phyloP scores from a whole-genome alignment of 2,888 invertebrate genomes.

The Boloria selene region DNA sequence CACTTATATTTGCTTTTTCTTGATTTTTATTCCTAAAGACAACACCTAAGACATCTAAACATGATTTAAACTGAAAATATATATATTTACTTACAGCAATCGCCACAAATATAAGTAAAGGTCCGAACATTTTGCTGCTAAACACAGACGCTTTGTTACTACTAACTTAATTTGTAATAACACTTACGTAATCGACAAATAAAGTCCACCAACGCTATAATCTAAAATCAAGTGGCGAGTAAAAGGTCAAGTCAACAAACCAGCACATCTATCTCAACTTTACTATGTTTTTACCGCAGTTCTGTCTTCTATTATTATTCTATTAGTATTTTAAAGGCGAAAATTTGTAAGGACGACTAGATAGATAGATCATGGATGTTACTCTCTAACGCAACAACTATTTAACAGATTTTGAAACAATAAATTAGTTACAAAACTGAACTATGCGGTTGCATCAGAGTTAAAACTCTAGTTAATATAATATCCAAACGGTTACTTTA shows the following conservation, averaged over 20 bases:
- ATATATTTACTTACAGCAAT: too few relatives aligned
- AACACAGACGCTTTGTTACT: neutral
- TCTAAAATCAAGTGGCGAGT: neutral
- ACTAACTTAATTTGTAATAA: neutral
- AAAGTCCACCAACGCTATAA: slow-evolving; percentile 1
- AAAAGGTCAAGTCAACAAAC: slow-evolving; percentile 7
- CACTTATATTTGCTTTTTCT: too few relatives aligned
- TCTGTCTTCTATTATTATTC: too few relatives aligned
- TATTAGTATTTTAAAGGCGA: neutral
- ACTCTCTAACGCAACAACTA: neutral
- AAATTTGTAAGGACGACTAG: neutral
- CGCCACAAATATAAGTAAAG: slow-evolving; percentile 7
- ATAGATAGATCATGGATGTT: neutral
- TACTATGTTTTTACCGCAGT: too few relatives aligned
- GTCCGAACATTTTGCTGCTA: neutral
- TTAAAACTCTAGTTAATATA: too few relatives aligned
- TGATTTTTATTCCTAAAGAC: too few relatives aligned
- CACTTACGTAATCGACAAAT: slow-evolving; percentile 2
- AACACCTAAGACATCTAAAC: too few relatives aligned
- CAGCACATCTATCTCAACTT: too few relatives aligned
- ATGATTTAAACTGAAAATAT: too few relatives aligned
- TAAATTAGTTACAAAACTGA: too few relatives aligned
- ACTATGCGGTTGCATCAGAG: too few relatives aligned
- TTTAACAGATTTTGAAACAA: neutral
- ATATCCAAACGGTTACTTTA: too few relatives aligned